A percentile compares a stretch with the other conserved stretches of the same genome.
Conservation (phyloP, 2,113 vertebrate species). For the Seriola quinqueradiata region DNA sequence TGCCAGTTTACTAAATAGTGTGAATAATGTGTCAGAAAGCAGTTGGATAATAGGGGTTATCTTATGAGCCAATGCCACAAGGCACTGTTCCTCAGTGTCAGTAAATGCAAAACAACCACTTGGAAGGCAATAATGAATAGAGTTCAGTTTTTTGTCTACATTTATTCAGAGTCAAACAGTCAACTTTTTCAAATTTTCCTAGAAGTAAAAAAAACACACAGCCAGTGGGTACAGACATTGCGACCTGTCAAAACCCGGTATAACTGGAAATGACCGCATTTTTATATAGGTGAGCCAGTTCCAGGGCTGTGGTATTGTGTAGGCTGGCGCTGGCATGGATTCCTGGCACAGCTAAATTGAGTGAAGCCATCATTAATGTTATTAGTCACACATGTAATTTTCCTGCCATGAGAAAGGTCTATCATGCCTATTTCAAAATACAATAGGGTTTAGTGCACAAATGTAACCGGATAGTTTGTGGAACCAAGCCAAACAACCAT, state of each 20-base stretch:
- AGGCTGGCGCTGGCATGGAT: conserved; percentile 1
- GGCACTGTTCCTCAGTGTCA: conserved; percentile 8
- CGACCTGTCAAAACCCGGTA: conserved; percentile 27
- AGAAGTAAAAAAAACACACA: not conserved
- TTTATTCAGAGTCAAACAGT: not conserved
- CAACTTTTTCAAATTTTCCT: not conserved
- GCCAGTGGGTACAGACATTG: not conserved
- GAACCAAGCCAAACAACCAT: conserved; percentile 25
- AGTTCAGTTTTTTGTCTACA: not conserved
- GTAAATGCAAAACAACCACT: not conserved
- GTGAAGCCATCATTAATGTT: conserved; percentile 45
- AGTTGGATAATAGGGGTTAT: conserved; percentile 22
- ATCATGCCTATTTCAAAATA: conserved; percentile 26
- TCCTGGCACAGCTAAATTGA: conserved; percentile 45
- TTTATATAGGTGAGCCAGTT: conserved; percentile 16
- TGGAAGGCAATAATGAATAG: not conserved
- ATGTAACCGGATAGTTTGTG: not conserved
- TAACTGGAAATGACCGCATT: conserved; percentile 34
- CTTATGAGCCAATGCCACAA: conserved; percentile 16
- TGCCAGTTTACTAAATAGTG: conserved; percentile 10
- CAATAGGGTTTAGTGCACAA: conserved; percentile 3
- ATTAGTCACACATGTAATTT: conserved; percentile 56
- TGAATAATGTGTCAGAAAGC: conserved; percentile 9
- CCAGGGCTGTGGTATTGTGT: not conserved
- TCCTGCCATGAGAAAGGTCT: conserved; percentile 24